phyloP scores from a whole-genome alignment of 2,113 vertebrate genomes.

The Hylia prasina region DNA sequence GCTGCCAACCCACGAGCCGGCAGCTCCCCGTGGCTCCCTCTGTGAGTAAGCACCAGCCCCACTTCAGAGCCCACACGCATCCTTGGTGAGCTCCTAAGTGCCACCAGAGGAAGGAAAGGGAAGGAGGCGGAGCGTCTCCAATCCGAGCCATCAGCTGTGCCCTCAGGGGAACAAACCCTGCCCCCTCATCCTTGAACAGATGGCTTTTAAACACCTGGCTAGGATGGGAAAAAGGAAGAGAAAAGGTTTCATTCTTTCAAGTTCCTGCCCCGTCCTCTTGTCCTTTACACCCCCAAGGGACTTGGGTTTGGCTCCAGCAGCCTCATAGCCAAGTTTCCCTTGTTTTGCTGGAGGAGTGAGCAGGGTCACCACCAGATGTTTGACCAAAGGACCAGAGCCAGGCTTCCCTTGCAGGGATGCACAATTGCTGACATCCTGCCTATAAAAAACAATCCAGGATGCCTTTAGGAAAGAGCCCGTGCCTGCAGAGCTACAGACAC shows the following conservation, averaged over 20 bases:
- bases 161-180: not conserved
- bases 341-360: not conserved
- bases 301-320: not conserved
- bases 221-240: not conserved
- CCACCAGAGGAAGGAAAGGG: not conserved
- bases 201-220: not conserved
- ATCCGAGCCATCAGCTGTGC: not conserved
- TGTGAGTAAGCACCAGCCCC: constrained; percentile 1
- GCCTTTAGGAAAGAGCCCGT: not conserved
- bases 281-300: not conserved
- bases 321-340: not conserved
- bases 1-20: not conserved
- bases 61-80: constrained; percentile 4
- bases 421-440: not conserved
- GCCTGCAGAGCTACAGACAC: not conserved
- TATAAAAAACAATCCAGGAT: not conserved
- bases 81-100: not conserved
- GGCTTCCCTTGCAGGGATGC: not conserved
- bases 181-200: not conserved
- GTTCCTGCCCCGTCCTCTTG: not conserved
- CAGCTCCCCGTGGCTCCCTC: not conserved
- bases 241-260: not conserved
- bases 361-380: not conserved
- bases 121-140: not conserved
- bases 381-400: not conserved